These are phyloP conservation scores for Pachyuromys duprasi DNA, from an alignment of 2,797 vertebrate species.

Conservation along the genomic window DNA sequence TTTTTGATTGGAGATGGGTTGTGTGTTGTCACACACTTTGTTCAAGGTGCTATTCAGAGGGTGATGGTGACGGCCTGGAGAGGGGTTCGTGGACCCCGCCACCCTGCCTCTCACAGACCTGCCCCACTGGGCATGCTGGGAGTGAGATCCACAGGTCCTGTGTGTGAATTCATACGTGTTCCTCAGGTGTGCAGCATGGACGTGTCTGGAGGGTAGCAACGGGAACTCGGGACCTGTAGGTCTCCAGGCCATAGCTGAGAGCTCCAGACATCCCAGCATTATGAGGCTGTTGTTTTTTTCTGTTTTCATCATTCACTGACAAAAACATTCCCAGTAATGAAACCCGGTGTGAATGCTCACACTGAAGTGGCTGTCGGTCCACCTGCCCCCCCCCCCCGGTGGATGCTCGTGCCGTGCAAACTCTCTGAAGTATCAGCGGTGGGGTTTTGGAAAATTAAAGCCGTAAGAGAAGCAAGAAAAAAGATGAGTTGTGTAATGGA, in stretches of 20 bases:
- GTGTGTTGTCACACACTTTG: fast-evolving
- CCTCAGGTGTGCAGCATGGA: background rate
- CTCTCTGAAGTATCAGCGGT: background rate
- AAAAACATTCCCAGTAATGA: background rate
- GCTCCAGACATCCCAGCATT: background rate
- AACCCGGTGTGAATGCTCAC: background rate
- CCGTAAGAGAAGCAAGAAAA: background rate
- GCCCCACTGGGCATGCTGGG: background rate
- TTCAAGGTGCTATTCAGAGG: background rate
- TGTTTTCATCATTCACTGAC: background rate
- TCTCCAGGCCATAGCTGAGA: background rate
- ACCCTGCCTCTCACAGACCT: background rate
- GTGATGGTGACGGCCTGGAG: background rate
- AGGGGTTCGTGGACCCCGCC: background rate
- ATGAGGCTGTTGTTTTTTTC: background rate
- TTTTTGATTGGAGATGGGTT: background rate
- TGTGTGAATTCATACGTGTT: background rate
- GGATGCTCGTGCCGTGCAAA: background rate
- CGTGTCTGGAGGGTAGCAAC: background rate
- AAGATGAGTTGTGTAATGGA: background rate
- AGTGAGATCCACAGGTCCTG: fast-evolving
- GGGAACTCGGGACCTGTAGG: fast-evolving
- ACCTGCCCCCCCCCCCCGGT: background rate
- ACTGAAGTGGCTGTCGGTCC: background rate
- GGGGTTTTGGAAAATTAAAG: background rate